Base-by-base conservation (phyloP, 2,113 vertebrate species). In the Blennius ocellaris region DNA sequence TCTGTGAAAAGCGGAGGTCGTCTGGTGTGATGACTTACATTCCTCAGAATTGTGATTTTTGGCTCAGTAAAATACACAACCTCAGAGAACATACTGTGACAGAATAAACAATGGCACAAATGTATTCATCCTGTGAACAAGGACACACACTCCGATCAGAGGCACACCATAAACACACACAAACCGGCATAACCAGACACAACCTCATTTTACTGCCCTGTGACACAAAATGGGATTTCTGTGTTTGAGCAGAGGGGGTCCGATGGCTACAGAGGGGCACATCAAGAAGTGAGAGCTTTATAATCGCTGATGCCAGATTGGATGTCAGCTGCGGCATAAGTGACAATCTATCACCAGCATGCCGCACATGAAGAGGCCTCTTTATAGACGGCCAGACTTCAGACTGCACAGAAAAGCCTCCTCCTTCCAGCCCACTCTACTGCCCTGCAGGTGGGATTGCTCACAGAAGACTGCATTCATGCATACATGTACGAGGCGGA, bases 301-400 rank as follows among this genome's bases (percentile, higher is more conserved):
- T 89, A 93, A 90, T 89, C 82, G 63, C 87, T 75, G 84, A 90
- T 91, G 85, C 84, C 88, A 88, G 89, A 93, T 89, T 88, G 90
- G 85, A 89, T 93, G 89, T 93, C 92, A 92, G 86, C 83, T 77
- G 87, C 66, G 80, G 83, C 85, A 85, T 85, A 84, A 89, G 88
- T 87, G 87, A 87, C 88, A 62, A 91, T 93, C 89, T 86, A 90
- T 93, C 91, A 92, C 71, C 68, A 60, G 71, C 5, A 6, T 10
- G 41, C 74, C 3, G 50, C 80, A 69, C 11, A 50, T 81, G 81
- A 75, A 69, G 83, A 84, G 82, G 85, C 54, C 83, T 87, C 85
- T 88, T 92, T 83, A 90, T 75, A 83, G 78, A 69, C 48, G 75
- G 78, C 80, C 43, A 62, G 75, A 82, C 86, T 83, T 90, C 83